phyloP scores from a whole-genome alignment of 2,797 vertebrate species.

The Champsocephalus gunnari region DNA sequence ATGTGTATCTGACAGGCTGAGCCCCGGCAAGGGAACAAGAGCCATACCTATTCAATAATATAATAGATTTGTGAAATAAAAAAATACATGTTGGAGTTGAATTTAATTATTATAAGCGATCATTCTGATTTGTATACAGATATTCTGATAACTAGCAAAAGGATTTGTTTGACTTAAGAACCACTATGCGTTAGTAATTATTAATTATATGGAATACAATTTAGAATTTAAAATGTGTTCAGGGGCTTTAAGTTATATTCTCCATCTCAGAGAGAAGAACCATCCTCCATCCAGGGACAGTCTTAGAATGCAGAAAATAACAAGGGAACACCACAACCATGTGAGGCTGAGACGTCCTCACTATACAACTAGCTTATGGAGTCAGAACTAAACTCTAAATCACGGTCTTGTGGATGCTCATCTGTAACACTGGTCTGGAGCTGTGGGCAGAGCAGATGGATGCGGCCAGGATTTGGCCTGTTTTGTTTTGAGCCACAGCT shows the following conservation, averaged over 20 bases:
- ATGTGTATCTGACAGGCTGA: not conserved
- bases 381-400: constrained; percentile 48
- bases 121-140: not conserved
- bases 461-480: constrained; percentile 55
- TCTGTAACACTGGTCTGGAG: constrained; percentile 38
- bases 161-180: not conserved
- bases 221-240: not conserved
- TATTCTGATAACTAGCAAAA: not conserved
- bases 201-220: not conserved
- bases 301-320: constrained; percentile 46
- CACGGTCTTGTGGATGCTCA: constrained; percentile 34
- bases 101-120: not conserved
- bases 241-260: not conserved
- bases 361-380: constrained; percentile 49
- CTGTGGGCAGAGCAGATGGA: constrained; percentile 47
- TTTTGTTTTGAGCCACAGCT: constrained; percentile 57
- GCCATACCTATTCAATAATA: too few species aligned
- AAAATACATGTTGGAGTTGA: not conserved
- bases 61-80: not conserved
- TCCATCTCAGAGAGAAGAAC: not conserved
- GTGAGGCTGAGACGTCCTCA: constrained; percentile 34
- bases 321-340: constrained; percentile 5
- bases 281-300: not conserved
- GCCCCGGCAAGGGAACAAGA: not conserved
- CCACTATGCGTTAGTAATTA: not conserved